These are phyloP conservation scores for Drosophila nr. perissopoda DNA, from an alignment of 2,888 invertebrate genomes.

Conservation along the genomic window DNA sequence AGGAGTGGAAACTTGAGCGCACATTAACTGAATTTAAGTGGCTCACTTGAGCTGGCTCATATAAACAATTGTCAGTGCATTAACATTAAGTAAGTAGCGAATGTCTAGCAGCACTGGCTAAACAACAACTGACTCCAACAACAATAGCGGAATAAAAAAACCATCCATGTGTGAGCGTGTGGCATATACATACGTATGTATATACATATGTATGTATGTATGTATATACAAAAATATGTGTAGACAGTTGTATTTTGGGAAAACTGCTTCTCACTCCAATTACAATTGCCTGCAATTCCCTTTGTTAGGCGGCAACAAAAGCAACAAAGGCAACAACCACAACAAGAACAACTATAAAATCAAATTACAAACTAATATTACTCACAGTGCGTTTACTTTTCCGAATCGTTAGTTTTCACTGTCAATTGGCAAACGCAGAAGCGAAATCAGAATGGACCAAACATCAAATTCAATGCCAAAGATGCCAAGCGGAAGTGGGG, in stretches of 20 bases:
- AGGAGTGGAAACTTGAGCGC: slow-evolving; percentile 4
- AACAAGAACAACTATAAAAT: slow-evolving; percentile 59
- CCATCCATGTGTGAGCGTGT: slow-evolving; percentile 1
- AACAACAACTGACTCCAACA: neutral
- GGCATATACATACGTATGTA: no score
- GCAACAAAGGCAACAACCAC: slow-evolving; percentile 13
- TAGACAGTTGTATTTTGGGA: slow-evolving; percentile 35
- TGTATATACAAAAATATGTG: slow-evolving; percentile 15
- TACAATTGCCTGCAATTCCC: slow-evolving; percentile 52
- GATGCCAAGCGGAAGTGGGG: slow-evolving; percentile 26
- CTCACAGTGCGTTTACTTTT: slow-evolving; percentile 82
- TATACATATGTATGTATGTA: no score
- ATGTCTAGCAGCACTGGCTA: slow-evolving; percentile 4
- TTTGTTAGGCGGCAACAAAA: slow-evolving; percentile 6
- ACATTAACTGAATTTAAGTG: slow-evolving; percentile 66
- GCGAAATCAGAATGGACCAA: slow-evolving; percentile 49
- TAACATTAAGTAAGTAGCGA: slow-evolving; percentile 59
- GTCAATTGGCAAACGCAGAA: slow-evolving; percentile 75
- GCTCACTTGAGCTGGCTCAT: slow-evolving; percentile 52
- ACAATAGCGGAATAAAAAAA: neutral
- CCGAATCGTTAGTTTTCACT: slow-evolving; percentile 83
- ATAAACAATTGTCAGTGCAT: slow-evolving; percentile 71
- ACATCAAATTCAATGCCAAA: slow-evolving; percentile 44
- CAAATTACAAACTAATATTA: slow-evolving; percentile 82
- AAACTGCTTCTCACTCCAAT: slow-evolving; percentile 22